Conservation (phyloP, 2,888 invertebrate genomes). For the Mythimna pallens region DNA sequence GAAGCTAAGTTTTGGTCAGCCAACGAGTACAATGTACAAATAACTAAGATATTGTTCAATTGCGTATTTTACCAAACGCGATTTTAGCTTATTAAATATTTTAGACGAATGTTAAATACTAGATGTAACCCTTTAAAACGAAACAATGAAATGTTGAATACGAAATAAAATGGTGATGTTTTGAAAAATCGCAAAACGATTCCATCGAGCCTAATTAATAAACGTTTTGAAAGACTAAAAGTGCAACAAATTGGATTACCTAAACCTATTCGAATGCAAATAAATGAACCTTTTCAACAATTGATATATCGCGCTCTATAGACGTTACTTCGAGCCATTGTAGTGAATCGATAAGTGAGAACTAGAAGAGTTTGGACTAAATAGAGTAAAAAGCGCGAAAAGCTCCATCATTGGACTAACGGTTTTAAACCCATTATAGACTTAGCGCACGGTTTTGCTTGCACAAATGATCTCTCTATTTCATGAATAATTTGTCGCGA, state of each 20-base stretch:
- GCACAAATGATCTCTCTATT: background rate
- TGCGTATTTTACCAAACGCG: background rate
- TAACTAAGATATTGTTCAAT: background rate
- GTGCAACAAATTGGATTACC: background rate
- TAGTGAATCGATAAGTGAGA: background rate
- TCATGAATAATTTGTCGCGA: background rate
- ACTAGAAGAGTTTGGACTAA: slow-evolving; percentile 1
- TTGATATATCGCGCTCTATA: background rate
- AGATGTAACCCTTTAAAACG: no score
- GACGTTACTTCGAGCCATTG: slow-evolving; percentile 5
- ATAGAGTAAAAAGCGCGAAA: slow-evolving; percentile 7
- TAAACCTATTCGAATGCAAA: background rate
- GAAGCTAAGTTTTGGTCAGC: slow-evolving; percentile 13
- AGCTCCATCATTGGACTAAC: background rate
- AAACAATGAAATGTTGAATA: no score
- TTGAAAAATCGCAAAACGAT: background rate
- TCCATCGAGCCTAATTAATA: background rate
- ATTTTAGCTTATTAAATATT: background rate
- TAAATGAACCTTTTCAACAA: slow-evolving; percentile 12
- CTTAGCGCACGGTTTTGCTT: background rate
- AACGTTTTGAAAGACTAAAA: background rate
- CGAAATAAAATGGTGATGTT: background rate
- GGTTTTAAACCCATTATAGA: background rate
- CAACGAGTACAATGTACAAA: background rate
- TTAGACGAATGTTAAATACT: no score